Evolutionary conservation across 2,888 invertebrate species (phyloP).

Genomic region (Cinara cedri): DNA sequence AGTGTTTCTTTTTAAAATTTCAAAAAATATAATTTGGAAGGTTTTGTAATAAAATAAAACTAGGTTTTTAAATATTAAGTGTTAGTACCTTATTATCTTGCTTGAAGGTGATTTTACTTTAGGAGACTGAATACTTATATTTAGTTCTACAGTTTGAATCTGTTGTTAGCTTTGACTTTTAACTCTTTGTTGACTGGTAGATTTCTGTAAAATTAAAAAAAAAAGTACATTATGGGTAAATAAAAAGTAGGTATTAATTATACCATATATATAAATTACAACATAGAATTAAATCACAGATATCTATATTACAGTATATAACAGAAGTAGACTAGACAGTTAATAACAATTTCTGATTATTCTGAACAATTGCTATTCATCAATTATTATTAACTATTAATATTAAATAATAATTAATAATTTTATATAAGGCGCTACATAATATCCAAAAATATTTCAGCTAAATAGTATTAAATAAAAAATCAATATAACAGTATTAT

Average conservation of each 20-base stretch:
- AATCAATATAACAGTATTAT: too few relatives aligned
- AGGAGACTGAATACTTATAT: background rate
- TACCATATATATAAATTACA: too few relatives aligned
- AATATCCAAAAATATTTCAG: too few relatives aligned
- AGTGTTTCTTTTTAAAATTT: background rate
- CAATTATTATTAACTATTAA: too few relatives aligned
- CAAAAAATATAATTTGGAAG: background rate
- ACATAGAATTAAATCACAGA: background rate
- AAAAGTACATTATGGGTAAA: too few relatives aligned
- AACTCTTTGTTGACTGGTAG: background rate
- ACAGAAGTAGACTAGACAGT: background rate
- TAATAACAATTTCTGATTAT: background rate
- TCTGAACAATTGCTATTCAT: slow-evolving; percentile 22
- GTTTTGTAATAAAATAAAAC: background rate
- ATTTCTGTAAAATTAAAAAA: slow-evolving; percentile 1
- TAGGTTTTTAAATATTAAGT: background rate
- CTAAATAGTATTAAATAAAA: too few relatives aligned
- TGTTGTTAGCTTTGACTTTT: background rate
- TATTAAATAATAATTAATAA: too few relatives aligned
- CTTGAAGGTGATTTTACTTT: background rate
- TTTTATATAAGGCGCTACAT: too few relatives aligned
- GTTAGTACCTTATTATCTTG: background rate
- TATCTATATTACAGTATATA: background rate
- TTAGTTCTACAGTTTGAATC: background rate
- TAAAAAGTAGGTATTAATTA: too few relatives aligned